A percentile compares a stretch with the other conserved stretches of the same genome.
phyloP scores from a whole-genome alignment of 2,113 vertebrate species.

The Ornithorhynchus anatinus region DNA sequence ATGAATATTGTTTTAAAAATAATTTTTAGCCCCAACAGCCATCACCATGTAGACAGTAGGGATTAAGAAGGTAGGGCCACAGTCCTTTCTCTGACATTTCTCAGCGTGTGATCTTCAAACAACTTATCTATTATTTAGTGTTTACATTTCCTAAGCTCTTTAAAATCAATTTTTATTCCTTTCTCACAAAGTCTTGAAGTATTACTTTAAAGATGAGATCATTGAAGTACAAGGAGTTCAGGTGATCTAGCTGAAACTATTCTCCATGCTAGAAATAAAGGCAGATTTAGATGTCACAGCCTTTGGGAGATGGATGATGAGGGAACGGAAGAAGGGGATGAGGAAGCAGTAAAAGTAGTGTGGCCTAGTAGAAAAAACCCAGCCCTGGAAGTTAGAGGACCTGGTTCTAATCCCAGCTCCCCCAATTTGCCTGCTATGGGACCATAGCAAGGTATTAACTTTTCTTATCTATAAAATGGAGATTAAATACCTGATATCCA shows the following conservation, averaged over 20 bases:
- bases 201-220: slow-evolving; percentile 1
- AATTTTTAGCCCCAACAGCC: too few species aligned
- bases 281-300: neutral
- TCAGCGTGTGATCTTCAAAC: neutral
- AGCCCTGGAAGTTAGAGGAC: too few species aligned
- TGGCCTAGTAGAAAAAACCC: neutral
- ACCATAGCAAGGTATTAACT: too few species aligned
- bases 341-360: too few species aligned
- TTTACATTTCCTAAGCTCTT: neutral
- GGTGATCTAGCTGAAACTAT: neutral
- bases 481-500: too few species aligned
- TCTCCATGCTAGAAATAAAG: neutral
- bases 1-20: slow-evolving; percentile 2
- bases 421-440: too few species aligned
- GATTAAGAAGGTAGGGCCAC: neutral
- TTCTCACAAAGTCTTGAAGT: neutral
- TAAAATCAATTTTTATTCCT: neutral
- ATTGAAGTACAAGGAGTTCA: neutral
- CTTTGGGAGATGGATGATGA: neutral
- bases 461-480: too few species aligned
- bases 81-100: neutral
- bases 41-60: too few species aligned
- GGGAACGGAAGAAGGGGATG: neutral
- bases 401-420: too few species aligned
- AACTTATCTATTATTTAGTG: slow-evolving; percentile 18